A percentile compares a stretch with the other conserved stretches of the same genome.
Evolutionary conservation across 1,140 invertebrate species (phyloP).

Genomic region (Eriosoma lanigerum): DNA sequence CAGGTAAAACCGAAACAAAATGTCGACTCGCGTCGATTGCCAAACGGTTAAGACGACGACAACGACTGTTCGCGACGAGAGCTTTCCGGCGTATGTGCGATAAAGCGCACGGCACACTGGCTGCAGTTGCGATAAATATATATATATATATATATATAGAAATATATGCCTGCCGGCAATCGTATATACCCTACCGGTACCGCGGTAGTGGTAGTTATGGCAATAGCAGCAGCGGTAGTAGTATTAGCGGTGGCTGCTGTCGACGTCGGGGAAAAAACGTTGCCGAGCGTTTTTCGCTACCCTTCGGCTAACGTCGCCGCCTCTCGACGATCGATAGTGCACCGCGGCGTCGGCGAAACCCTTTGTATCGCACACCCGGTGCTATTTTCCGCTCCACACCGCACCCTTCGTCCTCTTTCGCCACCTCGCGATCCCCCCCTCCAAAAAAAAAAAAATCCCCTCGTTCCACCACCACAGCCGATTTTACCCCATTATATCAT

Average conservation of each 20-base stretch:
- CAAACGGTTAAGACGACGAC: neutral
- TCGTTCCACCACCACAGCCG: neutral
- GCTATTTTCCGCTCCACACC: neutral
- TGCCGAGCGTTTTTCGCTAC: conserved; percentile 42
- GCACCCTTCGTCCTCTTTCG: neutral
- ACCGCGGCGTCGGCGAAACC: conserved; percentile 31
- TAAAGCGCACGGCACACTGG: conserved; percentile 5
- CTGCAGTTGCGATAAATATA: neutral
- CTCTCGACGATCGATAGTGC: conserved; percentile 41
- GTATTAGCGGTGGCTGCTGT: neutral
- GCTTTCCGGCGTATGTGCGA: conserved; percentile 32
- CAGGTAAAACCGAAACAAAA: no score
- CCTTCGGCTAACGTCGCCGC: conserved; percentile 6
- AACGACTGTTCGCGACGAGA: conserved; percentile 11
- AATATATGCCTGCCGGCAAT: neutral
- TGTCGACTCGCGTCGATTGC: no score
- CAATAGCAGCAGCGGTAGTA: neutral
- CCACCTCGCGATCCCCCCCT: no score
- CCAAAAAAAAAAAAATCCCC: no score
- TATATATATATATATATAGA: neutral
- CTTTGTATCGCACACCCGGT: conserved; percentile 44
- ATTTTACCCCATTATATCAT: conserved; percentile 13
- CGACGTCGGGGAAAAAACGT: conserved; percentile 12
- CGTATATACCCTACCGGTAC: neutral
- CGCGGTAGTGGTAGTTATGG: neutral